Conservation (phyloP, 2,113 vertebrate species). For the Calonectris borealis region DNA sequence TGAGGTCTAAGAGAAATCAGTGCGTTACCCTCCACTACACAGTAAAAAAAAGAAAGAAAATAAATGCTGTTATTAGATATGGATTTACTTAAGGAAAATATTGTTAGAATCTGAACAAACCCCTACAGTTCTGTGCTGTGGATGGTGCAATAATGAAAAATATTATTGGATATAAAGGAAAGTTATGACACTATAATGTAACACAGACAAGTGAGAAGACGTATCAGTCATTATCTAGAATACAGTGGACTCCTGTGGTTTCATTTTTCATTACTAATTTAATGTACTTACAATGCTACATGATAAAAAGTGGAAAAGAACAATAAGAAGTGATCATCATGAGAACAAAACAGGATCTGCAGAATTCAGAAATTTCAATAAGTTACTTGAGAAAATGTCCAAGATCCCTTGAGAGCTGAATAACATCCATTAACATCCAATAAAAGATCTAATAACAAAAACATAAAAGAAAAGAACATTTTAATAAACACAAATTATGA, state of each 20-base stretch:
- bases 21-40: background rate
- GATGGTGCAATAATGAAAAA: constrained; percentile 31
- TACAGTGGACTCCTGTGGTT: constrained; percentile 14
- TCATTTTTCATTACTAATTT: constrained; percentile 58
- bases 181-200: constrained; percentile 42
- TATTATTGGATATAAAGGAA: constrained; percentile 49
- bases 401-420: constrained; percentile 23
- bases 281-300: constrained; percentile 51
- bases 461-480: constrained; percentile 42
- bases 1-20: constrained; percentile 37
- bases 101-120: constrained; percentile 40
- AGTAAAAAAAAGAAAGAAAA: constrained; percentile 23
- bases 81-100: constrained; percentile 59
- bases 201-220: constrained; percentile 28
- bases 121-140: constrained; percentile 24
- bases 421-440: background rate
- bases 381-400: constrained; percentile 16
- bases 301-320: constrained; percentile 49
- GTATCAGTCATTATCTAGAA: constrained; percentile 30
- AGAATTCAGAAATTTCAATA: constrained; percentile 26
- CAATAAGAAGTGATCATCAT: background rate
- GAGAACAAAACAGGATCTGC: constrained; percentile 16
- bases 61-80: constrained; percentile 46
- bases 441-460: constrained; percentile 28
- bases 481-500: constrained; percentile 61